Base-by-base conservation (phyloP, 2,888 invertebrate genomes). In the Eupithecia vulgata region DNA sequence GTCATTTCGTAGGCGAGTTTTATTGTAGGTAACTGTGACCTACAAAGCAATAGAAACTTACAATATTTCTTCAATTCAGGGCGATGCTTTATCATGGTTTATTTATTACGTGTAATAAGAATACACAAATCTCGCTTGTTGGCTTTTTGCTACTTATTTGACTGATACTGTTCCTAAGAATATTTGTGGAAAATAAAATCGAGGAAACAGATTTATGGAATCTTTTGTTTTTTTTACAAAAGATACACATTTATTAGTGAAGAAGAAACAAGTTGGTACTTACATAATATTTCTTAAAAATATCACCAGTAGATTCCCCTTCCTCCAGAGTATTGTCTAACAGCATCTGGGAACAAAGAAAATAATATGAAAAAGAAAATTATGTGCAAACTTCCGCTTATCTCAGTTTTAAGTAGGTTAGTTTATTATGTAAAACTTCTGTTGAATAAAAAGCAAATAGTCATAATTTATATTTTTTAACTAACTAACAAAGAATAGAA, bases 251-350 rank as follows among this genome's bases (percentile, higher is more conserved):
- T 37, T 6, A 37, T 37, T 15, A 64, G 1, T 6, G 6, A n/a
- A 64, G n/a, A 64, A 37, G 21, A 65, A 65, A 12, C 7, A 65
- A 13, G 30, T 30, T 3, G 30, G 7, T 84, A 91, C 92, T 93
- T 83, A 92, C 93, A 72, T 70, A 75, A 93, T 93, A 91, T 90
- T 90, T 84, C 82, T 83, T 86, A 87, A 84, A 86, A 88, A 89
- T 91, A 90, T 91, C 89, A 90, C 86, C 85, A 75, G 45, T 72
- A 72, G 80, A 85, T 76, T 83, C 84, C 82, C 81, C 82, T 82
- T 81, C 79, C 80, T 86, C 77, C 79, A 84, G 81, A 81, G 87
- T 91, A 90, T 92, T 91, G 89, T 92, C 91, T 86, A 83, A 84
- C 87, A 89, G 88, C 90, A 92, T 91, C 93, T 93, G 93, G 52